Conservation (phyloP, 2,888 invertebrate genomes). For the Seira musarum region DNA sequence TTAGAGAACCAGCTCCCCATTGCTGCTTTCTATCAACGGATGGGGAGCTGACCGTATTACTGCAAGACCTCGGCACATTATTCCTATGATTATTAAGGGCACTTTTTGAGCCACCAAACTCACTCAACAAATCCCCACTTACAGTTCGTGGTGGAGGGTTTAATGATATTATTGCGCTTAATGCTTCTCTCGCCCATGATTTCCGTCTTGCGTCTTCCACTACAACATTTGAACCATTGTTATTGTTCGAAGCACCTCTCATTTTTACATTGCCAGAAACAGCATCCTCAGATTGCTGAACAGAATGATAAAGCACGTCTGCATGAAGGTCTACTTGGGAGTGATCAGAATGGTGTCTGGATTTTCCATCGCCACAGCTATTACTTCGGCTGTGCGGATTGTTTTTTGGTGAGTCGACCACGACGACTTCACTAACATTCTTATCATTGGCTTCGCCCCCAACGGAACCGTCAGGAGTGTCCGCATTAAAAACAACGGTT, state of each 20-base stretch:
- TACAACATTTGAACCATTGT: not conserved
- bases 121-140: conserved; percentile 50
- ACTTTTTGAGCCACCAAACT: conserved; percentile 60
- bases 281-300: not conserved
- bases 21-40: conserved; percentile 35
- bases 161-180: conserved; percentile 63
- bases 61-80: conserved; percentile 43
- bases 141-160: conserved; percentile 65
- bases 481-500: conserved; percentile 46
- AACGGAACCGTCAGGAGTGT: conserved; percentile 23
- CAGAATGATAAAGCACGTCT: conserved; percentile 36
- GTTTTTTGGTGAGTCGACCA: not conserved
- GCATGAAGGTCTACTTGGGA: not conserved
- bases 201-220: conserved; percentile 49
- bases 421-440: conserved; percentile 12
- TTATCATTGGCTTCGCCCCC: not conserved
- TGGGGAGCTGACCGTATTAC: conserved; percentile 47
- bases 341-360: conserved; percentile 8
- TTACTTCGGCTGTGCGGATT: not conserved
- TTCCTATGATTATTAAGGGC: conserved; percentile 44
- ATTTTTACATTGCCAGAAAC: conserved; percentile 24
- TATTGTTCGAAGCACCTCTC: not conserved
- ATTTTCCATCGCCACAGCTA: conserved; percentile 2
- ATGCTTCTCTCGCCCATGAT: conserved; percentile 66
- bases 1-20: conserved; percentile 40